These are phyloP conservation scores for Belgica antarctica DNA, from an alignment of 2,888 invertebrate genomes.

Conservation along the genomic window DNA sequence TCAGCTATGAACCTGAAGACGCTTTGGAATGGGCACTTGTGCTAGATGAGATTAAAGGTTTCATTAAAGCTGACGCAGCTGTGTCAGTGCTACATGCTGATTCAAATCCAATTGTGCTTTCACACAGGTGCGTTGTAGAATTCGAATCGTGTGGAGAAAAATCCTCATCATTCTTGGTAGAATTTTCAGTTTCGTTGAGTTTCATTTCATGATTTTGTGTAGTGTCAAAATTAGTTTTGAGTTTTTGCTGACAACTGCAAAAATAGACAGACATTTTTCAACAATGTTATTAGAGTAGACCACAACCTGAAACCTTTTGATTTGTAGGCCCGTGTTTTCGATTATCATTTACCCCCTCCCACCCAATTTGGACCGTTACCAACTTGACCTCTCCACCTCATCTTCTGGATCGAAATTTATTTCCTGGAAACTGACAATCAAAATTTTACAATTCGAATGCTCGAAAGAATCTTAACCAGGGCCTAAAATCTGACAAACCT, in stretches of 20 bases:
- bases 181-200: background rate
- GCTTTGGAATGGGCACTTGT: constrained; percentile 94
- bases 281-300: background rate
- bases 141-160: background rate
- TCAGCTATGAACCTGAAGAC: constrained; percentile 93
- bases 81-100: constrained; percentile 86
- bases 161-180: background rate
- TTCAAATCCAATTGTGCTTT: constrained; percentile 78
- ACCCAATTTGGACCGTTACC: too few species aligned
- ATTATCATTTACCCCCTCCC: constrained; percentile 45
- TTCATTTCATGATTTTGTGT: background rate
- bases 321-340: constrained; percentile 56
- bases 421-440: too few species aligned
- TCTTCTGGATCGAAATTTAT: too few species aligned
- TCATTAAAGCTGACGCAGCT: constrained; percentile 88
- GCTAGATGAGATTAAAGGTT: constrained; percentile 89
- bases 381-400: too few species aligned
- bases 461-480: too few species aligned
- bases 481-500: background rate
- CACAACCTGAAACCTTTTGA: constrained; percentile 8
- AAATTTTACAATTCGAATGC: too few species aligned
- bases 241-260: constrained; percentile 13
- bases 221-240: background rate
- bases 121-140: constrained; percentile 67
- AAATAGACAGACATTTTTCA: background rate